Conservation (phyloP, 1,140 invertebrate genomes). For the Rhopalosiphum padi region DNA sequence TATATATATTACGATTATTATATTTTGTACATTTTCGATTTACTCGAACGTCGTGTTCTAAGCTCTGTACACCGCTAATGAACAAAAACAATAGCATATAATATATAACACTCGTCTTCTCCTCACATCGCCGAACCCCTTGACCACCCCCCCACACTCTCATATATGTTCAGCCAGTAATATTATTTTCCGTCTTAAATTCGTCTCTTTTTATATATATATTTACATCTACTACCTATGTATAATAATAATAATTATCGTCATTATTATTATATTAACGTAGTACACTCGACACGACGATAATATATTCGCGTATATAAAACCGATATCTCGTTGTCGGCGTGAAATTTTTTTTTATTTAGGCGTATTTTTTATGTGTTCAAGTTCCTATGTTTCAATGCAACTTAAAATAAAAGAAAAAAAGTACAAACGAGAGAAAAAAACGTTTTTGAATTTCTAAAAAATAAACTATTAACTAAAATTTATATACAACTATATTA, state of each 20-base stretch:
- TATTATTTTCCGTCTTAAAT: slow-evolving; percentile 2
- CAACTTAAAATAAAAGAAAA: background rate
- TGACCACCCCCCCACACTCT: background rate
- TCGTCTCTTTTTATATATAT: background rate
- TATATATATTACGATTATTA: slow-evolving; percentile 30
- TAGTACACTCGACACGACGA: background rate
- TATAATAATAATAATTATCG: background rate
- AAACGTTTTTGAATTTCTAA: background rate
- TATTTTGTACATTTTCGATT: slow-evolving; percentile 25
- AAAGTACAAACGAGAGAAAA: slow-evolving; percentile 46
- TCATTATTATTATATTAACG: background rate
- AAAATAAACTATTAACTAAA: background rate
- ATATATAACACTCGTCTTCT: background rate
- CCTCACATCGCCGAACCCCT: background rate
- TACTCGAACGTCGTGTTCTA: slow-evolving; percentile 39
- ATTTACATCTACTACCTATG: background rate
- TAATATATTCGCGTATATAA: background rate
- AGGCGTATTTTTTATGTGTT: slow-evolving; percentile 34
- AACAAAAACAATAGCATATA: background rate
- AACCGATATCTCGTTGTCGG: background rate
- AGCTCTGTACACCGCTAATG: slow-evolving; percentile 9
- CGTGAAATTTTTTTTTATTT: background rate
- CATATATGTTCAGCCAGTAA: slow-evolving; percentile 16
- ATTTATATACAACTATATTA: slow-evolving; percentile 12
- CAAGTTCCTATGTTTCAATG: slow-evolving; percentile 45